Evolutionary conservation across 2,888 invertebrate genomes (phyloP).

Genomic region (Falcaria lacertinaria): DNA sequence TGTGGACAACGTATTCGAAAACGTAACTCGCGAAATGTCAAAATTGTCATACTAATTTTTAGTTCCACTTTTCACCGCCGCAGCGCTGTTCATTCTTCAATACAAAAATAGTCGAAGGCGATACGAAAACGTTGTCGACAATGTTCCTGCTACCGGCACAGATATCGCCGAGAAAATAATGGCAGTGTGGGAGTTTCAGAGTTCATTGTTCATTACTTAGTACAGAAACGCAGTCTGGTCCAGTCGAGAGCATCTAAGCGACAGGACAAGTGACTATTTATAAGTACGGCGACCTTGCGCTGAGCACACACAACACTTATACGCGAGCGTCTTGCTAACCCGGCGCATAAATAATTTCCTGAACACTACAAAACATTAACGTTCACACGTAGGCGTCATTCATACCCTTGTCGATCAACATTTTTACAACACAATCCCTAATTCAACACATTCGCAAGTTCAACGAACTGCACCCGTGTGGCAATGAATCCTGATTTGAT

Average conservation of each 20-base stretch:
- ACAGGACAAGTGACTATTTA: conserved; percentile 25
- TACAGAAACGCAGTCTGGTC: conserved; percentile 3
- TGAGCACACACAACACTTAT: conserved; percentile 16
- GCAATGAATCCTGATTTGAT: conserved; percentile 10
- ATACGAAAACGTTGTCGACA: too few relatives aligned
- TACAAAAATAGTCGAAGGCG: too few relatives aligned
- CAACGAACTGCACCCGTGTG: conserved; percentile 14
- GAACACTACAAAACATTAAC: conserved; percentile 9
- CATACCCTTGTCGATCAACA: conserved; percentile 17
- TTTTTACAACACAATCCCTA: conserved; percentile 13
- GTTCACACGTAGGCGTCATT: conserved; percentile 25
- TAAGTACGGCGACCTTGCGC: conserved; percentile 25
- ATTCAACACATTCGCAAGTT: conserved; percentile 6
- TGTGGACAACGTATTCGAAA: too few relatives aligned
- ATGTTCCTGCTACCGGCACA: too few relatives aligned
- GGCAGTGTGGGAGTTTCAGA: conserved; percentile 4
- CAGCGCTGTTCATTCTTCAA: too few relatives aligned
- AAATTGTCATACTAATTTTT: too few relatives aligned
- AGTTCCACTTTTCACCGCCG: too few relatives aligned
- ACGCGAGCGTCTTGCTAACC: conserved; percentile 5
- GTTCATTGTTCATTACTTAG: background rate
- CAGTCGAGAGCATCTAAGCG: conserved; percentile 14
- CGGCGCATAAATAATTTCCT: conserved; percentile 25
- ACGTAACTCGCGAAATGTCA: too few relatives aligned
- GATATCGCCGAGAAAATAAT: too few relatives aligned